These are phyloP conservation scores for Eupelmus urozonus DNA, from an alignment of 2,888 invertebrate genomes.

Conservation along the genomic window DNA sequence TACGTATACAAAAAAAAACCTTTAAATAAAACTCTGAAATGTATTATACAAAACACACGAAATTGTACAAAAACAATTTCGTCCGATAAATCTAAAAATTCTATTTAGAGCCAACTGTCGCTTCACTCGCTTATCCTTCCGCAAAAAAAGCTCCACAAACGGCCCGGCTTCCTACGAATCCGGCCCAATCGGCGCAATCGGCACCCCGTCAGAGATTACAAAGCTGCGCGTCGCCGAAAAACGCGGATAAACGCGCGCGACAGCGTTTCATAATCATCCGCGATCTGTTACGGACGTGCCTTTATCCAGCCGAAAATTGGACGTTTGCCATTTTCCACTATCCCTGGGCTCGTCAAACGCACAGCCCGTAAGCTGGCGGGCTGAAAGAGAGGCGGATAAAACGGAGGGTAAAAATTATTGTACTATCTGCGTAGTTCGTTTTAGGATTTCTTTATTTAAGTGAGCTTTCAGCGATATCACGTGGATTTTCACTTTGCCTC, in stretches of 20 bases:
- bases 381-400: no score
- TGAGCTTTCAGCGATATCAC: conserved; percentile 5
- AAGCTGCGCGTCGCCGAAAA: no score
- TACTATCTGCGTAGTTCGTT: not conserved
- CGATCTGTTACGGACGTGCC: conserved; percentile 16
- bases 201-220: conserved; percentile 30
- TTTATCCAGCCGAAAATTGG: conserved; percentile 44
- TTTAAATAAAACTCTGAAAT: no score
- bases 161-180: no score
- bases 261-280: conserved; percentile 42
- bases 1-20: no score
- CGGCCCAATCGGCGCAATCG: not conserved
- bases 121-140: no score
- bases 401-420: conserved; percentile 47
- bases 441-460: not conserved
- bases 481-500: not conserved
- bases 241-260: not conserved
- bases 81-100: no score
- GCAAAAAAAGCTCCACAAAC: no score
- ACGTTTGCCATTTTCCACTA: conserved; percentile 44
- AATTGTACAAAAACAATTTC: no score
- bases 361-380: not conserved
- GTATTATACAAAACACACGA: no score
- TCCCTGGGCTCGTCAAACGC: conserved; percentile 3
- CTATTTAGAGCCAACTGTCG: no score